Base-by-base conservation (phyloP, 2,888 invertebrate species). In the Agonopterix subpropinquella region DNA sequence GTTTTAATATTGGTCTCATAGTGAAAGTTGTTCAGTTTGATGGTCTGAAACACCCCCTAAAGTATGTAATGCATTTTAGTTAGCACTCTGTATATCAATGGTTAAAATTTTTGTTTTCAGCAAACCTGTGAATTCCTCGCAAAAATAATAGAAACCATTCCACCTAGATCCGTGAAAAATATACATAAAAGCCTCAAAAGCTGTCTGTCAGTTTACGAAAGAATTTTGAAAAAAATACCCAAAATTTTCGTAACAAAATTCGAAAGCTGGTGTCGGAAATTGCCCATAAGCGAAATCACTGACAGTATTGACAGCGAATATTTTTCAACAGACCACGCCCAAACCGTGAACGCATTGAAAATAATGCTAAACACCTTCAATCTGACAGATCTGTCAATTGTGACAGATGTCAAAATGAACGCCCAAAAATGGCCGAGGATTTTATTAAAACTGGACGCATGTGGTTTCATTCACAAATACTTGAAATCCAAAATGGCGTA, bases 101-200 rank as follows among this genome's bases (percentile, higher is more conserved):
- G 2, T 1, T 18, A 3, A 1, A 18, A 4, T 18, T 48, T 51
- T 59, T 18, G 48, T 11, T 75, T 72, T 43, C 70, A 79, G 78
- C 54, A 59, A 56, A 64, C 71, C 2, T 8, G 65, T 0, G 47
- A 61, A 44, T 56, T 64, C 1, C n/a, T 78, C 0, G 49, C 61
- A 0, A 51, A 52, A 41, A 36, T 69, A 4, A 50, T 74, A 28
- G 53, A 49, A 46, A 58, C 57, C 1, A 36, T 70, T 8, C 52
- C 57, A 8, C 64, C 70, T 1, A n/a, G 50, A 1, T 35, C 47
- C 8, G 46, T 69, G 2, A 55, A 57, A 18, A 4, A 44, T 47
- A 5, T 65, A 15, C 61, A 55, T 46, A 54, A 54, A 13, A 56
- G 53, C 36, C 42, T 73, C 4, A 50, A 54, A 3, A 13, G 41